phyloP scores from a whole-genome alignment of 1,140 invertebrate genomes.

The Calycopis cecrops region DNA sequence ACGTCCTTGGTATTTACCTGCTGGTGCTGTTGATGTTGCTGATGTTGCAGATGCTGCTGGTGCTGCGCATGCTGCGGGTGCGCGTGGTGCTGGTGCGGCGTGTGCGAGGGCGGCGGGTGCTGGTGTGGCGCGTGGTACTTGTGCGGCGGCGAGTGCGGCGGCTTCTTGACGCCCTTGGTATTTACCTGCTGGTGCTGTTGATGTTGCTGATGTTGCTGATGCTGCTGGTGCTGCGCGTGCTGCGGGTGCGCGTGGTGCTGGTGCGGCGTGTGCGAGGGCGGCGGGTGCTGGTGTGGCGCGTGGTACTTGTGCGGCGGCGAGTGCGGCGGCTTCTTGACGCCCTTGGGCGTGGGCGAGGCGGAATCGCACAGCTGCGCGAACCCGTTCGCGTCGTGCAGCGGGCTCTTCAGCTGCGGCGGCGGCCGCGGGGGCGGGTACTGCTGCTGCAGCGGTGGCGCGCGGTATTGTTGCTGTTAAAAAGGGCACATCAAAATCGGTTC shows the following conservation, averaged over 20 bases:
- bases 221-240: conserved; percentile 32
- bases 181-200: conserved; percentile 17
- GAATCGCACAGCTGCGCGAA: conserved; percentile 56
- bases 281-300: conserved; percentile 48
- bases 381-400: conserved; percentile 61
- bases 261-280: conserved; percentile 37
- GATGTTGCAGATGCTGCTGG: conserved; percentile 18
- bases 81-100: conserved; percentile 40
- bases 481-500: too few species aligned
- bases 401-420: conserved; percentile 59
- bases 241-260: conserved; percentile 44
- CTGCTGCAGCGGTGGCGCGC: conserved; percentile 53
- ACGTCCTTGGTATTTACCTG: conserved; percentile 25
- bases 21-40: conserved; percentile 18
- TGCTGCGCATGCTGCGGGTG: conserved; percentile 41
- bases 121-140: conserved; percentile 63
- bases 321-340: conserved; percentile 58
- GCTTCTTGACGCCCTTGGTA: conserved; percentile 39
- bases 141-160: conserved; percentile 67
- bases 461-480: conserved; percentile 49
- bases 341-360: conserved; percentile 59
- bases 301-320: conserved; percentile 71
- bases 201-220: conserved; percentile 14
- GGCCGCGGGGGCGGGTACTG: conserved; percentile 54
- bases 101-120: conserved; percentile 42